Evolutionary conservation across 2,888 invertebrate genomes (phyloP), one percentile per base, ranked within the genome.

Genomic region (Thecophora atra): DNA sequence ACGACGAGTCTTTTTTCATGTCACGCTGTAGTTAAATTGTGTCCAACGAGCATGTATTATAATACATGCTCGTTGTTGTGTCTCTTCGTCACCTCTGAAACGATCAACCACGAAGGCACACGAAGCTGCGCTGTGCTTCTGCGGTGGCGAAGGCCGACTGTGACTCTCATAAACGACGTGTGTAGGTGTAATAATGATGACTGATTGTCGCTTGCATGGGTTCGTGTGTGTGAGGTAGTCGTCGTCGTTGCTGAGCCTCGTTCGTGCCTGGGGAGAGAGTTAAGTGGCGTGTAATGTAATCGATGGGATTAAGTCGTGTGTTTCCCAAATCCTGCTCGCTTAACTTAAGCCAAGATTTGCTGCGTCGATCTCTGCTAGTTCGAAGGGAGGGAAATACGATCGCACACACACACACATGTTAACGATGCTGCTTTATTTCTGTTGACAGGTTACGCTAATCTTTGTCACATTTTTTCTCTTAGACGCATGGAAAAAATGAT

Each of bases 261-360:
- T 19, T 21, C 24, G 24, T 54, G 54, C 19, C 51, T 28, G 60
- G 44, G 37, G 52, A 21, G 70, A 21, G 70, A 69, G 71, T 72
- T 73, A 79, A 78, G 76, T 73, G 74, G 76, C 76, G 72, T 78
- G 77, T 78, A 77, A 76, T 76, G 76, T 81, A 81, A 81, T 79
- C 81, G 81, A 81, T 81, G 81, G 77, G 79, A 81, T 81, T 81
- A 81, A 76, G 77, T 76, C 80, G 81, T 81, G 81, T 77, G 60
- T 74, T 74, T 74, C 56, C 65, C 47, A 42, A 56, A 70, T 74
- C 66, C 63, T 54, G 21, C 42, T 56, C 44, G 74, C 72, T 74
- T 72, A 64, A 44, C 3, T 63, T 70, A 70, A 70, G 63, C 70
- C 24, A 19, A 52, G 70, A 64, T 56, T 54, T 24, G 42, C 26